Evolutionary conservation across 2,888 invertebrate genomes (phyloP).

Genomic region (Perdita meconis): DNA sequence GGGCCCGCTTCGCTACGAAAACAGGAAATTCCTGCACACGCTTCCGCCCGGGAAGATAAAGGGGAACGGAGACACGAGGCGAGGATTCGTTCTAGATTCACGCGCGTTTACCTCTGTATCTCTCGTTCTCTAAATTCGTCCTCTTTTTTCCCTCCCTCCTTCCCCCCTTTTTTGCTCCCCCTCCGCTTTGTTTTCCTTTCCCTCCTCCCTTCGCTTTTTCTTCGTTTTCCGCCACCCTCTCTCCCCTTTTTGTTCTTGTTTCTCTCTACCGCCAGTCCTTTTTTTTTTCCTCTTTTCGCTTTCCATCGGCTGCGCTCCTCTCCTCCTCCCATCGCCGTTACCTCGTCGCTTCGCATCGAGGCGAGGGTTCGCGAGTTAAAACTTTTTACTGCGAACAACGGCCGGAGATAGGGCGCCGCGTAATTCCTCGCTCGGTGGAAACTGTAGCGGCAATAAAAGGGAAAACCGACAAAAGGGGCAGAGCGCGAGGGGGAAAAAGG

Average conservation of each 20-base stretch:
- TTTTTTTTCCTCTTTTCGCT: slow-evolving; percentile 10
- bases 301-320: background rate
- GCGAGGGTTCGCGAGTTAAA: slow-evolving; percentile 55
- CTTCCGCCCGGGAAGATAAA: slow-evolving; percentile 25
- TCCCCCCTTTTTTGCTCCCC: background rate
- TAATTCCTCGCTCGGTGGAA: slow-evolving; percentile 56
- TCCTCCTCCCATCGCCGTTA: background rate
- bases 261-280: slow-evolving; percentile 1
- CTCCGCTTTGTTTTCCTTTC: slow-evolving; percentile 12
- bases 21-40: slow-evolving; percentile 50
- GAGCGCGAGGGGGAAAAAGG: slow-evolving; percentile 1
- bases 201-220: background rate
- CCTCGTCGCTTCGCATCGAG: slow-evolving; percentile 34
- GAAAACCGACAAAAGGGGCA: slow-evolving; percentile 23
- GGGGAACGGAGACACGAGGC: slow-evolving; percentile 24
- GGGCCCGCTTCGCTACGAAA: slow-evolving; percentile 5
- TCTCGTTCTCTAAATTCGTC: slow-evolving; percentile 43
- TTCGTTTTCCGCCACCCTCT: slow-evolving; percentile 12
- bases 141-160: background rate
- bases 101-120: slow-evolving; percentile 23
- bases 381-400: slow-evolving; percentile 60
- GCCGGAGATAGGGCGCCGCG: slow-evolving; percentile 52
- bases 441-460: slow-evolving; percentile 51
- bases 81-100: slow-evolving; percentile 49
- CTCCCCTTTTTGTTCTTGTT: slow-evolving; percentile 14